These are phyloP conservation scores for Bubalus kerabau DNA, from an alignment of 2,113 vertebrate genomes.

Conservation along the genomic window DNA sequence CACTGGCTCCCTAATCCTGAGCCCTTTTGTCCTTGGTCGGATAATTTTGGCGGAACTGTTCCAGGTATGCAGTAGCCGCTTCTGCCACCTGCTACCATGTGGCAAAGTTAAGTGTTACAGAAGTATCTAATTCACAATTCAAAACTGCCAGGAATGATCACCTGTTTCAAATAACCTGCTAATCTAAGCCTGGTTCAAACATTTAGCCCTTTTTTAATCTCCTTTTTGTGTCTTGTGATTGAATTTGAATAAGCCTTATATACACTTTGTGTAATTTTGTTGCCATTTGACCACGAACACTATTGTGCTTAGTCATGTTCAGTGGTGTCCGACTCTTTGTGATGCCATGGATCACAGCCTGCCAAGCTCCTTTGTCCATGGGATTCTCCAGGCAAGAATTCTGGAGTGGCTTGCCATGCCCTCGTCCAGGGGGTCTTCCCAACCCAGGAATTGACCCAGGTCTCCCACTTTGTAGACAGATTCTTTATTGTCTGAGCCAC, in stretches of 20 bases:
- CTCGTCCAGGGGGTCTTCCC: background rate
- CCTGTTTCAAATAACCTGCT: background rate
- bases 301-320: background rate
- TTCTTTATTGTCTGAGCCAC: background rate
- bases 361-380: background rate
- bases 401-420: background rate
- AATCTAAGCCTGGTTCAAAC: background rate
- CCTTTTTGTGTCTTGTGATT: background rate
- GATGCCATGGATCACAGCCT: rapidly evolving
- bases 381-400: background rate
- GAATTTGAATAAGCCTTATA: background rate
- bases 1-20: background rate
- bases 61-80: background rate
- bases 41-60: background rate
- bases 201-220: background rate
- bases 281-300: background rate
- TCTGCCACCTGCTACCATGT: background rate
- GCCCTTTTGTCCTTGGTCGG: background rate
- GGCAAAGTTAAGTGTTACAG: background rate
- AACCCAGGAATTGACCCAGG: background rate
- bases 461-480: background rate
- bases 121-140: background rate
- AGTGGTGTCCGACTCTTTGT: background rate
- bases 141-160: background rate
- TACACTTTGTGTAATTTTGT: background rate